Base-by-base conservation (phyloP, 1,140 invertebrate genomes). In the Papilio machaon region DNA sequence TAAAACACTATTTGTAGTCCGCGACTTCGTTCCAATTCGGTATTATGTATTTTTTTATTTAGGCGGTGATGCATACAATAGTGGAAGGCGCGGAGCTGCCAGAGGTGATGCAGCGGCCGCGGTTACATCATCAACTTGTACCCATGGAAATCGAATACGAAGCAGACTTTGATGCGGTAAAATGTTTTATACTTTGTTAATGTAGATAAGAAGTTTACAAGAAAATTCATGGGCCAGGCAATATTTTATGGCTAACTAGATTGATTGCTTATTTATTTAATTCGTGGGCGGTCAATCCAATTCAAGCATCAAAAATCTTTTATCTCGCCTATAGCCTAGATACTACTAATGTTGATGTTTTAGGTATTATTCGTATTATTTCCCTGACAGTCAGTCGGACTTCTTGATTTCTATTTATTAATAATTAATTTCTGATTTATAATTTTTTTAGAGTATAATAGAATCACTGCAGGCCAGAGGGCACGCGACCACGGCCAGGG, bases 81-180 rank as follows among this genome's bases (percentile, higher is more conserved):
- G 96, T 97, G 95, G 96, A 98, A 85, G 95, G 95, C 1, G 94
- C 97, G 35, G 95, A 96, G 60, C 95, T 99, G 0, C 97, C 98
- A 85, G 95, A 97, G 87, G 97, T 98, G 0, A 96, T 99, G 7
- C 97, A 98, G 90, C 95, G 96, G 0, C 96, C 97, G 2, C 95
- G 99, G 80, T 92, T 99, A 73, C 99, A 99, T 94, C 99, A 99
- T 94, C 99, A 99, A 89, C 95, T 99, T 2, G 95, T 96, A 77
- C 99, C 99, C 0, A 98, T 99, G 96, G 88, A 96, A 73, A 86
- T 99, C 0, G 91, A 96, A 58, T 97, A 98, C 89, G 99, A 99
- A 92, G 92, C 94, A 23, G 96, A 90, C 73, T 94, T 95, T 79
- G 85, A 94, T 82, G 47, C 86, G 84, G 94, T 95, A 86, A 86